Conservation (phyloP, 1,140 invertebrate species). For the Zelostemma sp. region DNA sequence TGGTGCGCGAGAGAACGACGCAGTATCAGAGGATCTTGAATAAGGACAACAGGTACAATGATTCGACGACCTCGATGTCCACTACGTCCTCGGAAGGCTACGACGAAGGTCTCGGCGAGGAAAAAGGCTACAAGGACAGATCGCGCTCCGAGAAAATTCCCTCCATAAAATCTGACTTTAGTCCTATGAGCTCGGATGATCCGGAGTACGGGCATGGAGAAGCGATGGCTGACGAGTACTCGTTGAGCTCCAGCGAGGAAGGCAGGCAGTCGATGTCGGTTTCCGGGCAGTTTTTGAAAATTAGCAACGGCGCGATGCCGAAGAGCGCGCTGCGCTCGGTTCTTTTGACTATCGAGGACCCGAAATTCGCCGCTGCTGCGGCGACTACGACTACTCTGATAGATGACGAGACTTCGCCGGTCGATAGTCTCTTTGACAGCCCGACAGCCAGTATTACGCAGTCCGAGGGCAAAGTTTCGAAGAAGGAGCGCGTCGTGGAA, state of each 20-base stretch:
- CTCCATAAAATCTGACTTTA: conserved; percentile 62
- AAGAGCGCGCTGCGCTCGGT: conserved; percentile 63
- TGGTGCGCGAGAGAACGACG: conserved; percentile 68
- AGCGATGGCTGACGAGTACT: conserved; percentile 77
- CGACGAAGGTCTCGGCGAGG: conserved; percentile 70
- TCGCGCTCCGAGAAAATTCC: conserved; percentile 67
- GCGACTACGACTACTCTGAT: conserved; percentile 77
- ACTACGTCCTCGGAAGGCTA: conserved; percentile 70
- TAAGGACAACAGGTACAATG: conserved; percentile 66
- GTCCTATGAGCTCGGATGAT: conserved; percentile 68
- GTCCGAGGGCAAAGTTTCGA: conserved; percentile 56
- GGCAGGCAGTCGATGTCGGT: conserved; percentile 58
- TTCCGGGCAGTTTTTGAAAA: conserved; percentile 55
- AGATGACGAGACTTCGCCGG: conserved; percentile 85
- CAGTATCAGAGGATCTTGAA: conserved; percentile 71
- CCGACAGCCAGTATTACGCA: conserved; percentile 72
- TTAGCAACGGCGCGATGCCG: conserved; percentile 52
- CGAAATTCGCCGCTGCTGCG: conserved; percentile 81
- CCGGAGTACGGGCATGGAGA: conserved; percentile 75
- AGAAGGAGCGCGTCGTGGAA: conserved; percentile 66
- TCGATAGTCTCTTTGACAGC: conserved; percentile 81
- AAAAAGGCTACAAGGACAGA: conserved; percentile 69
- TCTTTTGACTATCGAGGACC: conserved; percentile 77
- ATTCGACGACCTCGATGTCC: conserved; percentile 66
- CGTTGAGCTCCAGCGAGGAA: conserved; percentile 73